These are phyloP conservation scores for Myopa tessellatipennis DNA, from an alignment of 2,888 invertebrate species.

Conservation along the genomic window DNA sequence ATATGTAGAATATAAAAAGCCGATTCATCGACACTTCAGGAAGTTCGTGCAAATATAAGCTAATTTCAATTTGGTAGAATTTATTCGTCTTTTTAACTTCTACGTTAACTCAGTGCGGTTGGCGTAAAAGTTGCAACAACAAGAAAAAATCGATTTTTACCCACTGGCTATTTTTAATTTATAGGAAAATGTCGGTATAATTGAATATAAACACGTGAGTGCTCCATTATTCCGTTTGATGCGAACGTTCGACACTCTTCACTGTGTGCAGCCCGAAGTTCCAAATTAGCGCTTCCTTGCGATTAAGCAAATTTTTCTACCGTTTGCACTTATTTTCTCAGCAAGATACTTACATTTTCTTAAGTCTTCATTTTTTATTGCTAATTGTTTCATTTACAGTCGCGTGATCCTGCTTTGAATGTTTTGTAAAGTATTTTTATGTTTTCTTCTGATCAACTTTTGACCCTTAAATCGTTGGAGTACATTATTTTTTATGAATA, in stretches of 20 bases:
- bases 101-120: neutral
- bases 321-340: too few species aligned
- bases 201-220: too few species aligned
- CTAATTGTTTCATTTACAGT: neutral
- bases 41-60: neutral
- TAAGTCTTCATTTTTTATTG: neutral
- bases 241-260: too few species aligned
- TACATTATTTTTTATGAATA: slow-evolving; percentile 38
- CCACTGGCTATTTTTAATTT: neutral
- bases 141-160: slow-evolving; percentile 30
- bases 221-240: too few species aligned
- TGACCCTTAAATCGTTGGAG: neutral
- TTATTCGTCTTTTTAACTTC: neutral
- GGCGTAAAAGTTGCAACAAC: neutral
- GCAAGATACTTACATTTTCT: neutral
- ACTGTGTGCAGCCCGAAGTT: too few species aligned
- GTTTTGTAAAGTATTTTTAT: neutral
- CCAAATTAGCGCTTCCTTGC: too few species aligned
- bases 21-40: neutral
- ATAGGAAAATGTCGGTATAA: too few species aligned
- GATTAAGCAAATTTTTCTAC: too few species aligned
- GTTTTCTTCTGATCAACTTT: slow-evolving; percentile 6
- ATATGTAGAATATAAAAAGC: too few species aligned
- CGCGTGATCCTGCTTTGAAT: neutral
- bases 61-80: neutral